Base-by-base conservation (phyloP, 2,888 invertebrate genomes). In the Dicyrtoma fusca region DNA sequence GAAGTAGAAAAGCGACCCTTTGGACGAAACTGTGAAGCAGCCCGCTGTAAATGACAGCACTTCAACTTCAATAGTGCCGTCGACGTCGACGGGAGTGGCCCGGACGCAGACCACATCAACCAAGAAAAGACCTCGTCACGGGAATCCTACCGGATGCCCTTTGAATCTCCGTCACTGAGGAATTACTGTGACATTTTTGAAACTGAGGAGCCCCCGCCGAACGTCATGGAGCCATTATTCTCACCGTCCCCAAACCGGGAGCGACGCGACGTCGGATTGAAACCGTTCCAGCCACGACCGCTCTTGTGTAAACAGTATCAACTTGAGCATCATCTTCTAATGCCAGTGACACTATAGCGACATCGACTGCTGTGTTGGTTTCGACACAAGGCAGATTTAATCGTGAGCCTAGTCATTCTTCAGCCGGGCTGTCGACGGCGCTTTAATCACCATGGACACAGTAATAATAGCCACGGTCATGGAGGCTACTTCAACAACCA, bases 391-490 rank as follows among this genome's bases (percentile, higher is more conserved):
- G 71, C 73, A 25, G 94, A 94, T 83, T 94, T 93, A 84, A 95
- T 95, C 79, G 95, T 95, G 14, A 94, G 94, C 82, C 95, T 94
- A 0, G 95, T 94, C 45, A 91, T 94, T 73, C 94, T 93, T 10
- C 94, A 94, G 83, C 94, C 94, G 0, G 93, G 93, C 1, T 79
- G 80, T 53, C 66, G 81, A 23, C 79, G 80, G 49, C 70, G 80
- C 25, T 74, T 76, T 25, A 75, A 74, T 26, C 76, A 78, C 51
- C 74, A 76, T 57, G 74, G 75, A 59, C 25, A 23, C 42, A 59
- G 68, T 14, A 72, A 69, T 53, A 73, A 74, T 17, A 76, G 73
- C 53, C 74, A 64, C 26, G 44, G 19, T 49, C 21, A 42, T 55
- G n/a, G n/a, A n/a, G n/a, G n/a, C n/a, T n/a, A n/a, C n/a, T n/a